A percentile compares a stretch with the other conserved stretches of the same genome.
These are phyloP conservation scores for Halyomorpha halys DNA, from an alignment of 1,140 invertebrate genomes.

Conservation along the genomic window DNA sequence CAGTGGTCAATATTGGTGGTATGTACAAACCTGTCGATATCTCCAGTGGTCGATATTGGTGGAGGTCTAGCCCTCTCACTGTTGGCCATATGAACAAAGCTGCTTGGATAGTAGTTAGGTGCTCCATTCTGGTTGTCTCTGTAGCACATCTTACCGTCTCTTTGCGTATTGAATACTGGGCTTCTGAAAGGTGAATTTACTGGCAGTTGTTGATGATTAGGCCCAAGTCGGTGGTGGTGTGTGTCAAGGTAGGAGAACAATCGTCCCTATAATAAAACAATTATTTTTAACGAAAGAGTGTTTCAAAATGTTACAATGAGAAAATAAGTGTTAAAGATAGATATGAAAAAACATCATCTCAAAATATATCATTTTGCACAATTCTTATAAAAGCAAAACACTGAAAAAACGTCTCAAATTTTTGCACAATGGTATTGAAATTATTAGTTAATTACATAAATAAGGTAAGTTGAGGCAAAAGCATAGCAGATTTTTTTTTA, in stretches of 20 bases:
- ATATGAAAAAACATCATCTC: too few relatives aligned
- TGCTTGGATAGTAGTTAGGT: slow-evolving; percentile 93
- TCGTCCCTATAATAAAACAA: slow-evolving; percentile 54
- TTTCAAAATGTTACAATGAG: not conserved
- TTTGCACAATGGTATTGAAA: too few relatives aligned
- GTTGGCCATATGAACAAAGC: slow-evolving; percentile 45
- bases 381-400: too few relatives aligned
- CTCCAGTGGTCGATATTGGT: not conserved
- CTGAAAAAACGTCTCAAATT: too few relatives aligned
- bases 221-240: slow-evolving; percentile 81
- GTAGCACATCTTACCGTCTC: slow-evolving; percentile 65
- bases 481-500: too few relatives aligned
- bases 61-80: not conserved
- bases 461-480: too few relatives aligned
- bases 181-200: slow-evolving; percentile 80
- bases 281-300: too few relatives aligned
- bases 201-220: slow-evolving; percentile 83
- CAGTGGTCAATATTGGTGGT: too few relatives aligned
- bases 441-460: too few relatives aligned
- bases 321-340: not conserved
- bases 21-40: not conserved
- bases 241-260: slow-evolving; percentile 91
- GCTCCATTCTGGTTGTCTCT: slow-evolving; percentile 55
- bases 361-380: too few relatives aligned
- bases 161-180: slow-evolving; percentile 59